Evolutionary conservation across 2,888 invertebrate genomes (phyloP), one percentile per base, ranked within the genome.

Genomic region (Marronus borbonicus): DNA sequence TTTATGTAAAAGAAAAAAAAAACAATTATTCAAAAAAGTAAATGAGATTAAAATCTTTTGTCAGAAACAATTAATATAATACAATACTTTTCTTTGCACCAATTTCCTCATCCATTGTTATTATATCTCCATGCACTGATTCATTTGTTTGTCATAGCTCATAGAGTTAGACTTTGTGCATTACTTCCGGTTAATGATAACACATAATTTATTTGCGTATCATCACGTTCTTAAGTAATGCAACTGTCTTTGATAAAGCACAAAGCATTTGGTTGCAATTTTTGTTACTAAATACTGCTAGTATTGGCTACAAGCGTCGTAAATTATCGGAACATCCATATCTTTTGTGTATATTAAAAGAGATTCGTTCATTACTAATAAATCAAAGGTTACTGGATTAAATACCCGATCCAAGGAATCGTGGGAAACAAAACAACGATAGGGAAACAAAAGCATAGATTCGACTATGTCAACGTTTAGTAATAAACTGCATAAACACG

Each of bases 301-400:
- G 28, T 12, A 1, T 5, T 31, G 24, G 12, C 4, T 28, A 62
- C 12, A 62, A 7, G 2, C 28, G 8, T 31, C 12, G 5, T 62
- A 58, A 58, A 14, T 62, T 62, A 62, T 62, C 28, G 3, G 3
- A 0, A 28, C 62, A 3, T 12, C 24, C 10, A 3, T 62, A 31
- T 24, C 24, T 62, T 28, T 14, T 12, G 14, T 62, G 8, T 14
- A 10, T 31, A 28, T 62, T 10, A 24, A 10, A 24, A 28, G 28
- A 62, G 62, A 62, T 3, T 62, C 24, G 28, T 31, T 62, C 14
- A 62, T 62, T 62, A 10, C 28, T 62, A 14, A 62, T 31, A 62
- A 62, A 62, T 24, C 62, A 62, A 62, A 62, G 62, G 62, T 62
- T 62, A 62, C 62, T 62, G 62, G 62, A 31, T 62, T 62, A 62